Evolutionary conservation across 2,888 invertebrate genomes (phyloP).

Genomic region (Stratiomys singularior): DNA sequence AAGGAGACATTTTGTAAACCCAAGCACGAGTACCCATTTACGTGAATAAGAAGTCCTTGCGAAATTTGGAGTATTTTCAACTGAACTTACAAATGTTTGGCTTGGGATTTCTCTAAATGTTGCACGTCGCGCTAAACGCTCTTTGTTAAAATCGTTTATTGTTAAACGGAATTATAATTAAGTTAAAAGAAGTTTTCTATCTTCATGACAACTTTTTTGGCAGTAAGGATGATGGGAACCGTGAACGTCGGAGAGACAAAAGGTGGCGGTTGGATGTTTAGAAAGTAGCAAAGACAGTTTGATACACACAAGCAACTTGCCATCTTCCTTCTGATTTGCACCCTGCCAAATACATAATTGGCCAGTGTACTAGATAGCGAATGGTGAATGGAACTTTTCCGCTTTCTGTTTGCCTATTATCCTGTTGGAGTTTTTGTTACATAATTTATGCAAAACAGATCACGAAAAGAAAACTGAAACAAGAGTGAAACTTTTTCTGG

Average conservation of each 20-base stretch:
- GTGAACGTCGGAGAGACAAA: no score
- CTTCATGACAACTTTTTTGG: conserved; percentile 18
- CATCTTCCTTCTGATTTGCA: no score
- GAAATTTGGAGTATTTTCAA: no score
- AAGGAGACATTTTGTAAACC: no score
- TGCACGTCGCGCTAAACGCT: conserved; percentile 10
- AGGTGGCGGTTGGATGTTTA: no score
- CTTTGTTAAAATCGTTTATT: conserved; percentile 14
- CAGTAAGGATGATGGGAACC: not conserved
- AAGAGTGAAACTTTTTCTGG: not conserved
- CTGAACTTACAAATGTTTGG: no score
- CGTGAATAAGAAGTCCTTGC: no score
- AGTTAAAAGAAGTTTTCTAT: conserved; percentile 23
- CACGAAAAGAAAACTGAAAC: conserved; percentile 14
- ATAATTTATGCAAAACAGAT: conserved; percentile 39
- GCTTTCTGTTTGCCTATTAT: conserved; percentile 29
- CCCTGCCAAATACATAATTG: not conserved
- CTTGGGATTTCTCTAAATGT: not conserved
- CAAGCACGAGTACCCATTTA: no score
- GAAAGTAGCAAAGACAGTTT: no score
- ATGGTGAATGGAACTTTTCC: not conserved
- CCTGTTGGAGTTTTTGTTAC: conserved; percentile 28
- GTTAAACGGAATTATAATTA: conserved; percentile 25
- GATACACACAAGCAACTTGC: no score
- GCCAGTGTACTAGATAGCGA: not conserved